Base-by-base conservation (phyloP, 2,113 vertebrate species). In the Sorex araneus region DNA sequence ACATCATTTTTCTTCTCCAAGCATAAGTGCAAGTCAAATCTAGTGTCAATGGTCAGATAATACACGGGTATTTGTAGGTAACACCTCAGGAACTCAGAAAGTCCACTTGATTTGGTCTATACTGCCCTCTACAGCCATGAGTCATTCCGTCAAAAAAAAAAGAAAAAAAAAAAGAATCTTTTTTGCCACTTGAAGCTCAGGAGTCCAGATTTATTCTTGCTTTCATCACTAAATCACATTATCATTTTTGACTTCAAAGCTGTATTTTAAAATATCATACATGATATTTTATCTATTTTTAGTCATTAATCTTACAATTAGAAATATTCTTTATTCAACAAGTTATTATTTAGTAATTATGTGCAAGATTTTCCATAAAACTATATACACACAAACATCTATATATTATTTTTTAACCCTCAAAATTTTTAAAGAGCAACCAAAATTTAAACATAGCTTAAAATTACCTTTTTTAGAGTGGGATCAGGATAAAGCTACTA, bases 91-190 rank as follows among this genome's bases (percentile, higher is more conserved):
- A 70, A 45, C 19, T 8, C 60, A 94, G n/a, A 34, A 84, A 70
- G 47, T 60, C 28, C 27, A 34, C 50, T 92, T 90, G 30, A 82
- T 70, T 60, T 95, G 74, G 84, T 47, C 73, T 82, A 94, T 50
- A 95, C 91, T 96, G 96, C 94, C 97, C 95, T 91, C 96, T 95
- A 85, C 83, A 96, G 96, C 77, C 84, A 18, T 76, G 27, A 89
- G 79, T 81, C 47, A 69, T 71, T 84, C 19, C 45, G 80, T 77
- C 73, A 84, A n/a, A 74, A 93, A 87, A 92, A n/a, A 15, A 4
- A 28, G 28, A 66, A n/a, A n/a, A n/a, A n/a, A n/a, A n/a, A n/a
- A n/a, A n/a, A n/a, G n/a, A n/a, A n/a, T n/a, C n/a, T 28, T 66
- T 30, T 66, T 27, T 28, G 60, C 70, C 84, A 76, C n/a, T 82